Base-by-base conservation (phyloP, 2,113 vertebrate genomes). In the Oxyruncus cristatus region DNA sequence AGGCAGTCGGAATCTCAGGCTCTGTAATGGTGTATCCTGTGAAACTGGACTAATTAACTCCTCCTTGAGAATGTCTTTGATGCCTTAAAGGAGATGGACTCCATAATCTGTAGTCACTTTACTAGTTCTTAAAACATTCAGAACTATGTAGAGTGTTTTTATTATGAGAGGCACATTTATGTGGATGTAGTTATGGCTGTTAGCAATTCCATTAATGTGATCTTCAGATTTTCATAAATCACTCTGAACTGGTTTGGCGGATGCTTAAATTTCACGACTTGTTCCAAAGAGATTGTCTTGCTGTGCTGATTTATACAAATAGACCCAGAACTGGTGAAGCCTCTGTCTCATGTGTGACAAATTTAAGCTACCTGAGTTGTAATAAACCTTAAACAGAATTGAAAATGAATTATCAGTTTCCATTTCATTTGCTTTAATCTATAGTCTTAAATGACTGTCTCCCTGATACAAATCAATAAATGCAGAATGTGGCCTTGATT, bases 71-170 rank as follows among this genome's bases (percentile, higher is more conserved):
- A 94, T 94, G 96, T 67, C 96, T 96, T 94, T 96, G 95, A 95
- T 95, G 94, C 92, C 93, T 95, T 89, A 55, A 62, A 94, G 95
- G 92, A 96, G 96, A 94, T 87, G 83, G 90, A 82, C 85, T 96
- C 79, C 77, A 85, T 93, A 93, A 84, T 95, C 84, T 95, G 94
- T 65, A 97, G 91, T 94, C 89, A 92, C 96, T 94, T 96, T 97
- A 95, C 95, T 95, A 71, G 96, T 97, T 96, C 90, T 95, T 97
- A 73, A 53, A 97, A 93, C 96, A 96, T 96, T 96, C 94, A 88
- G 55, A 93, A 91, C 88, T 44, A 46, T 94, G 82, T 76, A 81
- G 90, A 95, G 81, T 87, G 96, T 95, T 93, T 93, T 97, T 97
- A 88, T 93, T 88, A 96, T 77, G 88, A 95, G 95, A 97, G 93